Conservation (phyloP, 2,113 vertebrate genomes). For the Sinocyclocheilus grahami region DNA sequence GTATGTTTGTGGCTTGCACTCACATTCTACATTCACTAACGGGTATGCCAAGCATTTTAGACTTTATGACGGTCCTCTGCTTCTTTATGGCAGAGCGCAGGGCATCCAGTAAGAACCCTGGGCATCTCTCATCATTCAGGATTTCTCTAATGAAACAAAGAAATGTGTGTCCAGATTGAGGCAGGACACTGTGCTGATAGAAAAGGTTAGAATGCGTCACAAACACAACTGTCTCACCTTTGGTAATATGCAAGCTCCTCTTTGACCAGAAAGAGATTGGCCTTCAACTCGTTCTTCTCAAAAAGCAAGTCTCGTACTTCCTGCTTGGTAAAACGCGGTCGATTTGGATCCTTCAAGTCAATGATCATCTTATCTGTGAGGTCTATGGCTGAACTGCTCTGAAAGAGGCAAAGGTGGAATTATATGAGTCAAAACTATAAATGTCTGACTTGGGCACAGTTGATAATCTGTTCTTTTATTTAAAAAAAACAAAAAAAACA, state of each 20-base stretch:
- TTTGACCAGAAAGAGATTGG: conserved; percentile 92
- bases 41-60: conserved; percentile 91
- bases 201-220: not conserved
- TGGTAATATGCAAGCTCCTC: conserved; percentile 94
- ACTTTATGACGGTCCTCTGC: conserved; percentile 88
- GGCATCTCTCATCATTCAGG: conserved; percentile 84
- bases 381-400: conserved; percentile 59
- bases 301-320: conserved; percentile 90
- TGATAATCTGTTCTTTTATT: not conserved
- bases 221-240: conserved; percentile 72
- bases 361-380: conserved; percentile 58
- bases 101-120: conserved; percentile 84
- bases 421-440: conserved; percentile 13
- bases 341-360: conserved; percentile 72
- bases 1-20: not conserved
- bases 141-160: conserved; percentile 81
- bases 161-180: not conserved
- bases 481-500: not conserved
- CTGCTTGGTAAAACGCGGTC: conserved; percentile 85
- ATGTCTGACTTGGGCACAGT: not conserved
- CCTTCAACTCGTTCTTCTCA: conserved; percentile 93
- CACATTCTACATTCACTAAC: conserved; percentile 85
- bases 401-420: conserved; percentile 28
- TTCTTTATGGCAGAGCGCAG: conserved; percentile 86
- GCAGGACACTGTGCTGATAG: not conserved